Percentiles rank a stretch among this genome's conserved stretches.
phyloP scores from a whole-genome alignment of 2,797 vertebrate species.

The Enteromius thamalakanensis region DNA sequence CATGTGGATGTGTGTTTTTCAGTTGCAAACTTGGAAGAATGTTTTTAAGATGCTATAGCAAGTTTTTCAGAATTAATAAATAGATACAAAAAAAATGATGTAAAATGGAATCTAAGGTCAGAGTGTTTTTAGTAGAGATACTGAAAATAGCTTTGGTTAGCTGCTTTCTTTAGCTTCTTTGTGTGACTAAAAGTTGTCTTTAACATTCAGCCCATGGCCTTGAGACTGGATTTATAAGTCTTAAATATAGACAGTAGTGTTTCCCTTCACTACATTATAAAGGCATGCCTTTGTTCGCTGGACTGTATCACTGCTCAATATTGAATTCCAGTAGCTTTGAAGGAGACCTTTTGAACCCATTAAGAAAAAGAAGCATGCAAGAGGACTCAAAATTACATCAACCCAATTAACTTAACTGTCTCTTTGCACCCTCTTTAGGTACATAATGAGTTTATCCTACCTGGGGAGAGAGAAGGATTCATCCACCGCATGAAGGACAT shows the following conservation, averaged over 20 bases:
- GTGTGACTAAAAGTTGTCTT: conserved; percentile 21
- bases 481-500: conserved; percentile 89
- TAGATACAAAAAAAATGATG: background rate
- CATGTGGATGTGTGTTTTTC: background rate
- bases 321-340: conserved; percentile 5
- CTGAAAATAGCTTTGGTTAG: conserved; percentile 18
- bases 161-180: conserved; percentile 20
- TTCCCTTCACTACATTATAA: background rate
- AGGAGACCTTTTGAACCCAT: conserved; percentile 18
- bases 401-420: background rate
- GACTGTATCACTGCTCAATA: background rate
- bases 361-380: background rate
- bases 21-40: background rate
- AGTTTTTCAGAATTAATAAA: background rate
- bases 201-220: conserved; percentile 6
- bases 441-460: conserved; percentile 90
- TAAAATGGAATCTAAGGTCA: background rate
- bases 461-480: conserved; percentile 82
- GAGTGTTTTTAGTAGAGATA: background rate
- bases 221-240: background rate
- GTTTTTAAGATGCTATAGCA: background rate
- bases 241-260: background rate
- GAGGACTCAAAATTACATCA: background rate
- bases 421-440: conserved; percentile 69
- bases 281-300: conserved; percentile 6